A percentile compares a stretch with the other conserved stretches of the same genome.
phyloP scores from a whole-genome alignment of 2,797 vertebrate species.

The Pseudochaenichthys georgianus region DNA sequence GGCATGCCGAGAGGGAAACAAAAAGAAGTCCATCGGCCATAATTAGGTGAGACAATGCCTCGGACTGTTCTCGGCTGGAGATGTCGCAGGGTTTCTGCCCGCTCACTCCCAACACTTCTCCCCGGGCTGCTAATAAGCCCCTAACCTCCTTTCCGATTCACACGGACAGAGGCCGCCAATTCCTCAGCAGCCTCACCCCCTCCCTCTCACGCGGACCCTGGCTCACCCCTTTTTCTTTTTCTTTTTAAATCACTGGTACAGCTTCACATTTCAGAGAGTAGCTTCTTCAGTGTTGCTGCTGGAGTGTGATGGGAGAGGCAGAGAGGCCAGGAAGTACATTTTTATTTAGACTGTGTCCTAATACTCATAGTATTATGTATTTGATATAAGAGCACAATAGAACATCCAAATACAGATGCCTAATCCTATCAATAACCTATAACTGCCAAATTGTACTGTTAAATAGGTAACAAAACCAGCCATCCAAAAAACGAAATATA shows the following conservation, averaged over 20 bases:
- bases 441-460: not conserved
- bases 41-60: conserved; percentile 97
- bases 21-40: conserved; percentile 91
- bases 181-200: conserved; percentile 64
- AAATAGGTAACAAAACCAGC: not conserved
- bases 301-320: not conserved
- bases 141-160: conserved; percentile 92
- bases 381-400: not conserved
- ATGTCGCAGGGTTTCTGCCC: conserved; percentile 90
- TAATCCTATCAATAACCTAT: not conserved
- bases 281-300: conserved; percentile 1
- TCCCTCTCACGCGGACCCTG: conserved; percentile 62
- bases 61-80: conserved; percentile 96
- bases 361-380: not conserved
- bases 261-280: conserved; percentile 9
- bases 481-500: not conserved
- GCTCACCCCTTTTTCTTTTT: conserved; percentile 46
- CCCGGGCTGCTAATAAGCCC: conserved; percentile 93
- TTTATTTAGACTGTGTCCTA: not conserved
- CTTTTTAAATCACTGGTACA: conserved; percentile 36
- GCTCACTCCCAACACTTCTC: conserved; percentile 88
- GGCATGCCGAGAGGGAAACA: conserved; percentile 95
- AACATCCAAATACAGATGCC: not conserved
- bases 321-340: not conserved
- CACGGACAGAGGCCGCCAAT: conserved; percentile 81